Evolutionary conservation across 2,113 vertebrate species (phyloP).

Genomic region (Rhadina sibilatrix): DNA sequence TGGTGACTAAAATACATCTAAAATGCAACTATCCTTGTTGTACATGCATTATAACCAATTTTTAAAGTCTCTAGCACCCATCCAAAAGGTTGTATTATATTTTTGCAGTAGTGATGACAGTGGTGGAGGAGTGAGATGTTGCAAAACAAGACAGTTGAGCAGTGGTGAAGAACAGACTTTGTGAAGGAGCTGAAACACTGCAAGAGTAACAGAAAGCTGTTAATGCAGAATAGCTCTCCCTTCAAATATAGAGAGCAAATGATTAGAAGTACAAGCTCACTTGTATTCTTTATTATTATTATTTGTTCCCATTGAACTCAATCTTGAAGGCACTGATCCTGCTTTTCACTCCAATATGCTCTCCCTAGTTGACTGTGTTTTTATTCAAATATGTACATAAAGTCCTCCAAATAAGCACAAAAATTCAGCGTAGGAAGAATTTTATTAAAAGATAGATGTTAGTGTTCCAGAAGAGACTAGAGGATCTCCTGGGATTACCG

Average conservation of each 20-base stretch:
- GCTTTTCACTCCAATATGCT: not conserved
- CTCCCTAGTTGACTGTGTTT: not conserved
- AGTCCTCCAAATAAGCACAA: not conserved
- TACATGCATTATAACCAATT: not conserved
- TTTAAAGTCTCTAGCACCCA: not conserved
- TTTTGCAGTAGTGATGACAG: not conserved
- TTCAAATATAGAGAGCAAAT: not conserved
- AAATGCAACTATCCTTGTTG: not conserved
- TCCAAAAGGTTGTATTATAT: not conserved
- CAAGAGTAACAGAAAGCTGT: not conserved
- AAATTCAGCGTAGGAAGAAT: not conserved
- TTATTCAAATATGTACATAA: not conserved
- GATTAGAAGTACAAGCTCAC: not conserved
- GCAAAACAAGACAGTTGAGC: not conserved
- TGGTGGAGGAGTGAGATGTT: not conserved
- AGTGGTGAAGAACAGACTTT: not conserved
- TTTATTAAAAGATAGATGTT: not conserved
- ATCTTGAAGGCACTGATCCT: not conserved
- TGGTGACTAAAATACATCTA: not conserved
- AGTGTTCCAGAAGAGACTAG: not conserved
- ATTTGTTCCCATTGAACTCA: not conserved
- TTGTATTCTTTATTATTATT: not conserved
- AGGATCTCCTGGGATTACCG: constrained; percentile 32
- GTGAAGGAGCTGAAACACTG: not conserved
- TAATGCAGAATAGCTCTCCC: not conserved